These are phyloP conservation scores for Sarcophaga rosellei DNA, from an alignment of 2,888 invertebrate genomes.

Conservation along the genomic window DNA sequence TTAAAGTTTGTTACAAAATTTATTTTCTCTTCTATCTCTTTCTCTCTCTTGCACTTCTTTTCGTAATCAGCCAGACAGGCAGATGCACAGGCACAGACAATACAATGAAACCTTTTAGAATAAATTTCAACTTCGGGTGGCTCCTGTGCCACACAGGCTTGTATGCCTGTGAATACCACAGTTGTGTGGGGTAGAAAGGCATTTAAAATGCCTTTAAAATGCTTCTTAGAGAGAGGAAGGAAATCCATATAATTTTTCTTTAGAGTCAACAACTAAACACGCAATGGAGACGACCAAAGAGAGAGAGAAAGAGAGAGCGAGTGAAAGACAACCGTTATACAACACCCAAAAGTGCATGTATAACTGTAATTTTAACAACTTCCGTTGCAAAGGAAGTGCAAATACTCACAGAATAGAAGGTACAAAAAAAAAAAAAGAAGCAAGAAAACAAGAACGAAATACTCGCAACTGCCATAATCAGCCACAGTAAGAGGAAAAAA, in stretches of 20 bases:
- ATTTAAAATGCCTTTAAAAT: background rate
- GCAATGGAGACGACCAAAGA: constrained; percentile 16
- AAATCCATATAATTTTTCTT: background rate
- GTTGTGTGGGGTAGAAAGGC: background rate
- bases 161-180: background rate
- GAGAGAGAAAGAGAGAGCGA: background rate
- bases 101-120: background rate
- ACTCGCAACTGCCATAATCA: constrained; percentile 46
- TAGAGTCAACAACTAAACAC: constrained; percentile 42
- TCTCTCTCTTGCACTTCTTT: too few relatives aligned
- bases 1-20: background rate
- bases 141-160: background rate
- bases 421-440: background rate
- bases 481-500: background rate
- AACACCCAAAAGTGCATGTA: constrained; percentile 59
- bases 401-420: background rate
- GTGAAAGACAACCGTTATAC: background rate
- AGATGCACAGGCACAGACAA: background rate
- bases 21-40: background rate
- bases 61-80: background rate
- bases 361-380: constrained; percentile 65
- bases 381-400: constrained; percentile 45
- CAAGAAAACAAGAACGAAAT: background rate
- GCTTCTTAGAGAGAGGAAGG: background rate
- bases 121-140: background rate